These are phyloP conservation scores for Corapipo altera DNA, from an alignment of 2,113 vertebrate species.

Conservation along the genomic window DNA sequence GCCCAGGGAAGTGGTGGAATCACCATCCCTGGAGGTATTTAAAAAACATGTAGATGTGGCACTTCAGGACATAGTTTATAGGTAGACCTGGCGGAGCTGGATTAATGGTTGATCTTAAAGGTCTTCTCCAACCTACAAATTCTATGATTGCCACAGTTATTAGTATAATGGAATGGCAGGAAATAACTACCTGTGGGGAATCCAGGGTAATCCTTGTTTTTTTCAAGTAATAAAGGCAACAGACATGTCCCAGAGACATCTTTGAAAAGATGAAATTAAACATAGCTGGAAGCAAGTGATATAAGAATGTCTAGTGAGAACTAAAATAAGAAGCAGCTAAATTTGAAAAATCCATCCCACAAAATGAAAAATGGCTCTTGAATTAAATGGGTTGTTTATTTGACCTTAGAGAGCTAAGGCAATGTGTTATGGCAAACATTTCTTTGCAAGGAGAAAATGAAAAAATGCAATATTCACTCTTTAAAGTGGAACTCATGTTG, in stretches of 20 bases:
- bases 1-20: not conserved
- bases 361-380: not conserved
- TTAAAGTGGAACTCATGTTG: not conserved
- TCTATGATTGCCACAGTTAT: not conserved
- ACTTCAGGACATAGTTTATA: not conserved
- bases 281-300: not conserved
- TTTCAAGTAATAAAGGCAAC: not conserved
- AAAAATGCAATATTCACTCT: not conserved
- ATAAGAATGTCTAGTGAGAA: not conserved
- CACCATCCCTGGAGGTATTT: not conserved
- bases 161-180: not conserved
- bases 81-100: not conserved
- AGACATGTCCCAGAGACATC: not conserved
- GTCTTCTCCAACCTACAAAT: not conserved
- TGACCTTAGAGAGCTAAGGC: not conserved
- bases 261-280: slow-evolving; percentile 2
- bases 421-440: not conserved
- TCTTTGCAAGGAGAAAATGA: not conserved
- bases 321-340: slow-evolving; percentile 8
- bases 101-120: not conserved
- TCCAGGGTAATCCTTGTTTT: not conserved
- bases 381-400: not conserved
- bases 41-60: not conserved
- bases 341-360: not conserved
- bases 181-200: not conserved